Evolutionary conservation across 2,888 invertebrate genomes (phyloP).

Genomic region (Drosophila tripunctata): DNA sequence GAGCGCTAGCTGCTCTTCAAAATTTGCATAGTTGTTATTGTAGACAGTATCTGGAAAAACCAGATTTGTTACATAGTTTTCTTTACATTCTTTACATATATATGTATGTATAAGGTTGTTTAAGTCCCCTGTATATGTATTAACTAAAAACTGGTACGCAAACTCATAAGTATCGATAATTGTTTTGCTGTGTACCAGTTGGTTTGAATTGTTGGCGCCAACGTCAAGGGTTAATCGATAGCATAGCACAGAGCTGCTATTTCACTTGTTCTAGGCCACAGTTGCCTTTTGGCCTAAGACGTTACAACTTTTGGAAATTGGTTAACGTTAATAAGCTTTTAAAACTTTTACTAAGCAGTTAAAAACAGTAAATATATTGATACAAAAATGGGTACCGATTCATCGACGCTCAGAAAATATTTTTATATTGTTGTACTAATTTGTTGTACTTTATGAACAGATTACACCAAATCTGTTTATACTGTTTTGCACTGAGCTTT

Average conservation of each 20-base stretch:
- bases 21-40: conserved; percentile 15
- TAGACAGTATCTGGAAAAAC: conserved; percentile 17
- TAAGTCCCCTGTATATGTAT: neutral
- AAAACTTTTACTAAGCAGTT: no score
- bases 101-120: neutral
- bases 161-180: neutral
- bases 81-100: neutral
- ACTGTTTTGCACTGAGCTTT: no score
- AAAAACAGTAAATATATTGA: no score
- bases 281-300: no score
- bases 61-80: neutral
- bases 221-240: conserved; percentile 1
- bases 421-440: no score
- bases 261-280: no score
- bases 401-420: no score
- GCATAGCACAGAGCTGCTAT: neutral
- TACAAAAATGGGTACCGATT: no score
- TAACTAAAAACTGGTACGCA: neutral
- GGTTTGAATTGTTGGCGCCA: conserved; percentile 6
- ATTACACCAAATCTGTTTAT: no score
- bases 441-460: no score
- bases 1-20: conserved; percentile 11
- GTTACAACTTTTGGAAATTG: no score
- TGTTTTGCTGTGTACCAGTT: neutral
- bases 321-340: neutral